phyloP scores from a whole-genome alignment of 2,797 vertebrate species.

The Halcyon chelicuti region DNA sequence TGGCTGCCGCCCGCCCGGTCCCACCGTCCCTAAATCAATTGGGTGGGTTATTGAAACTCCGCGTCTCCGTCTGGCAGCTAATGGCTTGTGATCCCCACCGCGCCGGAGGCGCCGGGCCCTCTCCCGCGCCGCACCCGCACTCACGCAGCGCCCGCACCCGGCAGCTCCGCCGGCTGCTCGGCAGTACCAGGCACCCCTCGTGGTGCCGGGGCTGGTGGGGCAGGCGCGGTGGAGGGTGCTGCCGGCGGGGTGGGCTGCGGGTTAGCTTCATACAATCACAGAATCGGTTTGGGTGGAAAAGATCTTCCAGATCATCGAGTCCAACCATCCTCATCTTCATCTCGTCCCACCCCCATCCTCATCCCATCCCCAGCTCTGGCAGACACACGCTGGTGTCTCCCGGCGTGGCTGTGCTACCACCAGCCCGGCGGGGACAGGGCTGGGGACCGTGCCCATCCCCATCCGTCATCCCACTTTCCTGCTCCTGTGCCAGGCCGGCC shows the following conservation, averaged over 20 bases:
- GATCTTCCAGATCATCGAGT: too few relatives aligned
- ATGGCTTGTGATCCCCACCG: not conserved
- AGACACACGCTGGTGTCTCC: accelerated
- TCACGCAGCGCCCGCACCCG: not conserved
- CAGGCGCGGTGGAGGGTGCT: not conserved
- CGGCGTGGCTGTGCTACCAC: constrained; percentile 33
- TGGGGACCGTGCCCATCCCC: constrained; percentile 74
- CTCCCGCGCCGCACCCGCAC: not conserved
- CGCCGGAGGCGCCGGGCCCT: not conserved
- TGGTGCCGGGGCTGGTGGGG: not conserved
- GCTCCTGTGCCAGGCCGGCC: constrained; percentile 63
- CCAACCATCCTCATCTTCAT: too few relatives aligned
- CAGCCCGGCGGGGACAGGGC: constrained; percentile 73
- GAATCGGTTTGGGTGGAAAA: too few relatives aligned
- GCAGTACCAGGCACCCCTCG: accelerated
- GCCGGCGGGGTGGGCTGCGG: accelerated
- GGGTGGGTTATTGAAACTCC: not conserved
- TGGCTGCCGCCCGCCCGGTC: not conserved
- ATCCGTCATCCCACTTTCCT: constrained; percentile 85
- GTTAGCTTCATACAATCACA: not conserved
- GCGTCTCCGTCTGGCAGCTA: not conserved
- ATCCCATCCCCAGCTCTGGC: too few relatives aligned
- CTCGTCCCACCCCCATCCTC: too few relatives aligned
- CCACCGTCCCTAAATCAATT: constrained; percentile 8
- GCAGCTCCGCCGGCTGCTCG: not conserved